These are phyloP conservation scores for Ciconia stormi DNA, from an alignment of 2,113 vertebrate genomes.

Conservation along the genomic window DNA sequence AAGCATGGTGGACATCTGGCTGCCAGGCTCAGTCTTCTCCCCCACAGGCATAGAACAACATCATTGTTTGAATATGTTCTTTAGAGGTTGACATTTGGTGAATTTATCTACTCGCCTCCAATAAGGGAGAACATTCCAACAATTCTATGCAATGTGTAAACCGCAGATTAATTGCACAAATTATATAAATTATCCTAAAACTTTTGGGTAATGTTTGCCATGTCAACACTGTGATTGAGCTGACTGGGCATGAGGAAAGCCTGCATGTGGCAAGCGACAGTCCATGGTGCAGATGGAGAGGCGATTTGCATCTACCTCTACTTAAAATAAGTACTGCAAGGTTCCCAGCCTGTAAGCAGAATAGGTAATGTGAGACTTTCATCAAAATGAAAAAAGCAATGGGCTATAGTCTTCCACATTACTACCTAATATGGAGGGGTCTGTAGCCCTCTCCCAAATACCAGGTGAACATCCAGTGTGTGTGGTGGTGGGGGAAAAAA, in stretches of 20 bases:
- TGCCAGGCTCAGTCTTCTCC: conserved; percentile 17
- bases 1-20: conserved; percentile 31
- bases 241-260: neutral
- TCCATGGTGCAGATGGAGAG: neutral
- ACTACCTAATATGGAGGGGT: neutral
- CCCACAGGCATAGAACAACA: neutral
- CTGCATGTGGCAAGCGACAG: neutral
- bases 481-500: neutral
- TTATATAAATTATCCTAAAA: conserved; percentile 34
- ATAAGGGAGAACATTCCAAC: conserved; percentile 15
- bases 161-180: conserved; percentile 33
- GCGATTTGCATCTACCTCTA: neutral
- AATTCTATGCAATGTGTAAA: conserved; percentile 3
- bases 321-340: neutral
- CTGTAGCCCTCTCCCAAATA: neutral
- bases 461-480: neutral
- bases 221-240: conserved; percentile 35
- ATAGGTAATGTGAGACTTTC: neutral
- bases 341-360: neutral
- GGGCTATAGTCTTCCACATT: neutral
- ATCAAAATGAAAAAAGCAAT: neutral
- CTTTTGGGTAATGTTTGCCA: conserved; percentile 28
- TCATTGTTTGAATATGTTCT: conserved; percentile 11
- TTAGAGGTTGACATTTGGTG: conserved; percentile 15
- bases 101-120: conserved; percentile 29